phyloP scores from a whole-genome alignment of 1,140 invertebrate genomes.

The Drosophila malerkotliana region DNA sequence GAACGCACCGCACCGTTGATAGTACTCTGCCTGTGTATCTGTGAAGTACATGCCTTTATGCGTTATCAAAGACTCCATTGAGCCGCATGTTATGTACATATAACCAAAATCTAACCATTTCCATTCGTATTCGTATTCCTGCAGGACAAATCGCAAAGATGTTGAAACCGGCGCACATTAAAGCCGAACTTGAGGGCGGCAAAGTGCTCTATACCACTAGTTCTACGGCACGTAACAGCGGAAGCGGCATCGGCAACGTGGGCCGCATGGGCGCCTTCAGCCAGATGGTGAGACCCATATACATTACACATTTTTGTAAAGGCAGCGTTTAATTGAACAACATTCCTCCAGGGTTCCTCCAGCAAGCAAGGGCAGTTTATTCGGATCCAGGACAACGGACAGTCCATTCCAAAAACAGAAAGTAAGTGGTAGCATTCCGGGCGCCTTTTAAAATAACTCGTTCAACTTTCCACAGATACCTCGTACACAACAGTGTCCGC shows the following conservation, averaged over 20 bases:
- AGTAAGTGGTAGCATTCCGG: constrained; percentile 46
- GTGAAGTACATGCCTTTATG: constrained; percentile 21
- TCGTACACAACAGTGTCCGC: constrained; percentile 65
- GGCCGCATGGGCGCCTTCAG: constrained; percentile 73
- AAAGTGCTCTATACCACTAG: constrained; percentile 65
- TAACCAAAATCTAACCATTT: constrained; percentile 27
- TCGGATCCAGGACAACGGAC: constrained; percentile 66
- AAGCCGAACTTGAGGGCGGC: constrained; percentile 58
- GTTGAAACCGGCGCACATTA: constrained; percentile 69
- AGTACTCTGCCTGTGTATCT: constrained; percentile 34
- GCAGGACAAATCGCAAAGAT: constrained; percentile 76
- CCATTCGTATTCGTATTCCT: constrained; percentile 6
- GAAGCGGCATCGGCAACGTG: constrained; percentile 52
- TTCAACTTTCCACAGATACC: constrained; percentile 40
- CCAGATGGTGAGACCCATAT: constrained; percentile 64
- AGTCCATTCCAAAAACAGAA: constrained; percentile 72
- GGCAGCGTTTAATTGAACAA: not conserved
- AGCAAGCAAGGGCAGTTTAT: constrained; percentile 75
- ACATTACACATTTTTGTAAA: not conserved
- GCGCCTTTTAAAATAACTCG: not conserved
- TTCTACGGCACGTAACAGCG: constrained; percentile 48
- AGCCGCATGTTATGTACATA: constrained; percentile 19
- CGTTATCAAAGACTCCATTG: constrained; percentile 36
- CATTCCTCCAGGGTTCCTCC: constrained; percentile 42
- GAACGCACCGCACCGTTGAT: constrained; percentile 35